Base-by-base conservation (phyloP, 2,113 vertebrate genomes). In the Todiramphus saurophagus region DNA sequence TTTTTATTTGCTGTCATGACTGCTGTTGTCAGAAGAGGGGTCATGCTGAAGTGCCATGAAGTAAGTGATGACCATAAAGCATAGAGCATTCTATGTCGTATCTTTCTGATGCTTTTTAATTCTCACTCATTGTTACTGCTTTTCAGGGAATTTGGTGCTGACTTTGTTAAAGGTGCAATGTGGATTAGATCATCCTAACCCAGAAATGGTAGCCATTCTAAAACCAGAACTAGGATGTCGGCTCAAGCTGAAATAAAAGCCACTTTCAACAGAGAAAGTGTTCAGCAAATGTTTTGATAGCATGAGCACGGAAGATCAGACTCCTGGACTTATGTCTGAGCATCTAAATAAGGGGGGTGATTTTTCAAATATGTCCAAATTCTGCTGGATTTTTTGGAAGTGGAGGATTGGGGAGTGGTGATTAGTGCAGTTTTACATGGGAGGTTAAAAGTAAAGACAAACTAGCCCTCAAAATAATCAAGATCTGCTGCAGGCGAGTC, bases 11-110 rank as follows among this genome's bases (percentile, higher is more conserved):
- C 98, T 97, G 83, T 96, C 98, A 77, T 87, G 98, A 90, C n/a
- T 97, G 97, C 96, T 92, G 97, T 96, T 95, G 88, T 95, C 97
- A 97, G 98, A 98, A 97, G 98, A 98, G 96, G 96, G 93, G 97
- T 96, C 97, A 7, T 96, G 96, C 96, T 98, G 97, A 97, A 81
- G 77, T 97, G 82, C 94, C 78, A 31, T 35, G 94, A 97, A 96
- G 97, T 98, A 98, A 98, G 98, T 98, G 97, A 88, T 13, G 0
- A 87, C 87, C 63, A 68, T 59, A 83, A 90, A 83, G 35, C 67
- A 43, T 30, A 63, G 56, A 75, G 9, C 94, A 43, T 64, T 80
- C 81, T 76, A 0, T 82, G 87, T 68, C 73, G 94, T 97, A 67
- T 92, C 69, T 95, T 95, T 75, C 95, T 96, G 75, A 87, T 89